phyloP scores from a whole-genome alignment of 2,888 invertebrate species.

The Amiota communis region DNA sequence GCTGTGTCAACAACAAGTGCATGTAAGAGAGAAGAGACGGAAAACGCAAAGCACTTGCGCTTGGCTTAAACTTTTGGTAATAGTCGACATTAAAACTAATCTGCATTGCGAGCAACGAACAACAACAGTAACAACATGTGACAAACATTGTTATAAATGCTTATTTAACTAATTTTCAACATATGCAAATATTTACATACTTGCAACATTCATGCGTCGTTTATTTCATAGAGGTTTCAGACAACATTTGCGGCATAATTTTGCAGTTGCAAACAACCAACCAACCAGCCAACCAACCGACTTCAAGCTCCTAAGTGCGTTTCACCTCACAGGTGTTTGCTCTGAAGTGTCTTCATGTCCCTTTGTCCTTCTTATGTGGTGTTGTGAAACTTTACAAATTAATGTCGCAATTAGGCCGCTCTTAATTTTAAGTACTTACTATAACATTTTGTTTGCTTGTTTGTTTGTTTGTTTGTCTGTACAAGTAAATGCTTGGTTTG shows the following conservation, averaged over 20 bases:
- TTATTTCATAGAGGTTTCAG: constrained; percentile 1
- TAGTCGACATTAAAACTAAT: constrained; percentile 28
- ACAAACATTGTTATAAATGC: constrained; percentile 56
- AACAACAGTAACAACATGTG: constrained; percentile 19
- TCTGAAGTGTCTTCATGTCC: background rate
- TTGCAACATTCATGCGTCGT: background rate
- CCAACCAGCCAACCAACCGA: too few relatives aligned
- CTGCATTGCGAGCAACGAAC: constrained; percentile 38
- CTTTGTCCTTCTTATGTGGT: background rate
- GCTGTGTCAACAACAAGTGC: constrained; percentile 16
- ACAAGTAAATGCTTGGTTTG: background rate
- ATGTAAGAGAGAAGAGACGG: background rate
- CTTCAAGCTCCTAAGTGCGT: background rate
- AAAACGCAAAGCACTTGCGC: background rate
- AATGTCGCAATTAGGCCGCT: constrained; percentile 15
- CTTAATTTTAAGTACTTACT: background rate
- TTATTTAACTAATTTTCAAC: constrained; percentile 66
- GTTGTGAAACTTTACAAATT: background rate
- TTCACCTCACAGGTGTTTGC: constrained; percentile 1
- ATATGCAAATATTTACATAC: constrained; percentile 61
- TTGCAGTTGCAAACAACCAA: background rate
- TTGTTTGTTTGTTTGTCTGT: background rate
- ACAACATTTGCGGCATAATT: constrained; percentile 14
- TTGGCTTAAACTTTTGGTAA: constrained; percentile 23
- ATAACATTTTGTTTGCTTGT: background rate